Conservation (phyloP, 2,797 vertebrate species). For the Microctenopoma lineatum region DNA sequence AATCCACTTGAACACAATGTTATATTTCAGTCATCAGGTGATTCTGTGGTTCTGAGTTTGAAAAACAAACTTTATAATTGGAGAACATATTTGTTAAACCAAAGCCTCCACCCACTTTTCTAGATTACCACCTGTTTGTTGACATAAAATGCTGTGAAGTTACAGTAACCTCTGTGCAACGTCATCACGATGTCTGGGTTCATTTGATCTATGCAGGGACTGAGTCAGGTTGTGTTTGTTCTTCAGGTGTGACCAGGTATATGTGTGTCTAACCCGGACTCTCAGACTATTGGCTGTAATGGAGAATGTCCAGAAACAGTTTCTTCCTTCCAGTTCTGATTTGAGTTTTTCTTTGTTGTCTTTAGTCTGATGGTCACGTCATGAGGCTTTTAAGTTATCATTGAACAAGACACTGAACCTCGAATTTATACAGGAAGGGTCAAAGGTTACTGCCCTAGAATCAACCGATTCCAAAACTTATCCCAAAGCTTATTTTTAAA, state of each 20-base stretch:
- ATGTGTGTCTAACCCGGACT: background rate
- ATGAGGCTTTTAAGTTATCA: no score
- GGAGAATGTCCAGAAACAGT: constrained; percentile 3
- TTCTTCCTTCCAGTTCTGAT: background rate
- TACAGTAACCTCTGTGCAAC: constrained; percentile 15
- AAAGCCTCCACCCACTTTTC: background rate
- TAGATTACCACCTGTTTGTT: constrained; percentile 17
- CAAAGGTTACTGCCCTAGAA: no score
- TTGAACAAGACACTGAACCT: background rate
- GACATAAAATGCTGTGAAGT: background rate
- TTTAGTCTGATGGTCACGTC: background rate
- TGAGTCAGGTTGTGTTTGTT: constrained; percentile 63
- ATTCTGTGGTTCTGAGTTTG: background rate
- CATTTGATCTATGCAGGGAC: constrained; percentile 2
- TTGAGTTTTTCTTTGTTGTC: constrained; percentile 1
- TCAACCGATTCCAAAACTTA: no score
- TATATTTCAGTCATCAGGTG: background rate
- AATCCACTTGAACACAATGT: background rate
- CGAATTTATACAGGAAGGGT: no score
- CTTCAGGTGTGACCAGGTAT: constrained; percentile 57
- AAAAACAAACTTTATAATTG: constrained; percentile 11
- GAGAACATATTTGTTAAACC: constrained; percentile 3
- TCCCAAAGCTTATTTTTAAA: no score
- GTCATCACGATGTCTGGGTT: background rate
- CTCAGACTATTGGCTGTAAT: constrained; percentile 7